These are phyloP conservation scores for Holothuria glaberrima DNA, from an alignment of 35 echinoderm and acorn worm genomes.

Conservation along the genomic window DNA sequence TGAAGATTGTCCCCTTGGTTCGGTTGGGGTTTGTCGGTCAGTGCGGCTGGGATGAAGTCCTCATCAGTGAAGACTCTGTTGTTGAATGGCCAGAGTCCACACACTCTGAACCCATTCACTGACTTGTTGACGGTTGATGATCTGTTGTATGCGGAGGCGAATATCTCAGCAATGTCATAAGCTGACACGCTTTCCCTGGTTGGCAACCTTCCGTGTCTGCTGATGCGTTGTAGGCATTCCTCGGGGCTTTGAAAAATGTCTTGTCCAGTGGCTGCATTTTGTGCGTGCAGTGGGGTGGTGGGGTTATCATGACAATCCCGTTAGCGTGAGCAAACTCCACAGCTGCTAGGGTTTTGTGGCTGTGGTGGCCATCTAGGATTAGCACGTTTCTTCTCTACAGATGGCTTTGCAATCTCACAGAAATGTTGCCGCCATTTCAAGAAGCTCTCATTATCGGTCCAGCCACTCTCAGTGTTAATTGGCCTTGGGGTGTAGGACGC, in stretches of 20 bases:
- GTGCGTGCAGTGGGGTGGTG: conserved; percentile 41
- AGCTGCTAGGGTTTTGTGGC: conserved; percentile 39
- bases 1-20: conserved; percentile 10
- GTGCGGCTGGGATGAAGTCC: conserved; percentile 34
- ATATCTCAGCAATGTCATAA: conserved; percentile 47
- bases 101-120: conserved; percentile 51
- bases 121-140: conserved; percentile 44
- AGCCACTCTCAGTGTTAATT: conserved; percentile 5
- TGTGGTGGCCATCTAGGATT: conserved; percentile 19
- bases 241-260: conserved; percentile 16
- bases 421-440: conserved; percentile 2
- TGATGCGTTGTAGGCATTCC: conserved; percentile 13
- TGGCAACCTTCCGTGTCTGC: conserved; percentile 41
- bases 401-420: background rate
- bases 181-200: conserved; percentile 9
- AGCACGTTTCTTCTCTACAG: background rate
- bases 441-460: conserved; percentile 5
- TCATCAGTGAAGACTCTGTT: conserved; percentile 44
- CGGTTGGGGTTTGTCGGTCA: conserved; percentile 31
- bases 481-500: conserved; percentile 16
- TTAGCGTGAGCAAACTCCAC: conserved; percentile 23
- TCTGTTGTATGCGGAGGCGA: conserved; percentile 25
- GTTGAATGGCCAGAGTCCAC: conserved; percentile 61
- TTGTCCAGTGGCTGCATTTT: conserved; percentile 36
- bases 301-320: conserved; percentile 23